Base-by-base conservation (phyloP, 2,888 invertebrate species). In the Eilema sororculum region DNA sequence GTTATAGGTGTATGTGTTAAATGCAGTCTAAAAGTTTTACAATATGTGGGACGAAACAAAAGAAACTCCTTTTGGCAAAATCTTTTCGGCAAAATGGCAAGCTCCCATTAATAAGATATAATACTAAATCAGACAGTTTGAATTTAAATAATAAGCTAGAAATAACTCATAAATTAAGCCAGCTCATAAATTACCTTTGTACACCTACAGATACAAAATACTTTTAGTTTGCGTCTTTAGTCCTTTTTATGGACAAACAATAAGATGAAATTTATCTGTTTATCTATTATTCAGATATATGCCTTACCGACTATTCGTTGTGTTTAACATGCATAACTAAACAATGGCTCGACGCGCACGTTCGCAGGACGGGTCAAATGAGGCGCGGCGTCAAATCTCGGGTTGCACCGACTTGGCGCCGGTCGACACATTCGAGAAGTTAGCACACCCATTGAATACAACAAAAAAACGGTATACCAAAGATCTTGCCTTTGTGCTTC, bases 331-430 rank as follows among this genome's bases (percentile, higher is more conserved):
- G 89, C 87, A 89, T 89, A 86, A 77, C 85, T 82, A 89, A 92
- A 93, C 93, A 93, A 91, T 91, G 88, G 90, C 86, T 87, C 86
- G 88, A 89, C 87, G 88, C 86, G 87, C 87, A 90, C 87, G 86
- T 84, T 88, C 86, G 87, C 82, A 87, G 86, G 89, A 87, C 86
- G 91, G 90, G 89, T 92, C 92, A 94, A 94, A 95, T 92, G 93
- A 93, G 91, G 90, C 94, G 92, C 90, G 86, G 86, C 92, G 90
- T 89, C 90, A 89, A 89, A 88, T 93, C 93, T 94, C 94, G 89
- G 92, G 90, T 95, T 94, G 91, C 94, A 92, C 85, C 89, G 87
- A 75, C 86, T 87, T 91, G 94, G 94, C 94, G 94, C 94, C 94
- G 87, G 83, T 80, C 86, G 87, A 87, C 89, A 89, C 86, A 89